Conservation (phyloP, 2,113 vertebrate genomes). For the Acrocephalus arundinaceus region DNA sequence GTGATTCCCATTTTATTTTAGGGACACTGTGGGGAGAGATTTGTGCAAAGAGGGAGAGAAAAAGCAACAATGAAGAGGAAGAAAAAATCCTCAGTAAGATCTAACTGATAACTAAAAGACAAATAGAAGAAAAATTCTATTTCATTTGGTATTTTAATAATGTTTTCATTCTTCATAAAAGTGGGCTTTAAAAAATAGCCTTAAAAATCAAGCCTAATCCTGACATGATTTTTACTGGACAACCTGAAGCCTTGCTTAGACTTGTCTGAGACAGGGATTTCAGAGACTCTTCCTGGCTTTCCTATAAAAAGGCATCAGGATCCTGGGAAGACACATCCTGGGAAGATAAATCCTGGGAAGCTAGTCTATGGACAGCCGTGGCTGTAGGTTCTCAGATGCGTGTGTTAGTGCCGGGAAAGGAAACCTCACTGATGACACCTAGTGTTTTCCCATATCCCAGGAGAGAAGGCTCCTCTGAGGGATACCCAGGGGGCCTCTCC, state of each 20-base stretch:
- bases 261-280: constrained; percentile 67
- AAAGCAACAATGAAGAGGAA: background rate
- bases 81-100: background rate
- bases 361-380: background rate
- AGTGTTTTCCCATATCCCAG: background rate
- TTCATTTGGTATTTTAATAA: constrained; percentile 19
- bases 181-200: background rate
- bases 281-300: constrained; percentile 39
- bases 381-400: background rate
- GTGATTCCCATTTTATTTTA: background rate
- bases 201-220: background rate
- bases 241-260: constrained; percentile 47
- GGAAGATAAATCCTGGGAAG: background rate
- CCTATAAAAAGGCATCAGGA: constrained; percentile 3
- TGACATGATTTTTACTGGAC: constrained; percentile 50
- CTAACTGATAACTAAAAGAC: background rate
- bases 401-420: background rate
- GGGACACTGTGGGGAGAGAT: background rate
- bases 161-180: constrained; percentile 24
- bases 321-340: background rate
- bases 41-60: background rate
- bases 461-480: background rate
- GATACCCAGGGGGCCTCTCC: background rate
- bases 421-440: constrained; percentile 44
- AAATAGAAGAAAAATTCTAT: background rate